Conservation (phyloP, 2,888 invertebrate genomes). For the Cotesia congregata region DNA sequence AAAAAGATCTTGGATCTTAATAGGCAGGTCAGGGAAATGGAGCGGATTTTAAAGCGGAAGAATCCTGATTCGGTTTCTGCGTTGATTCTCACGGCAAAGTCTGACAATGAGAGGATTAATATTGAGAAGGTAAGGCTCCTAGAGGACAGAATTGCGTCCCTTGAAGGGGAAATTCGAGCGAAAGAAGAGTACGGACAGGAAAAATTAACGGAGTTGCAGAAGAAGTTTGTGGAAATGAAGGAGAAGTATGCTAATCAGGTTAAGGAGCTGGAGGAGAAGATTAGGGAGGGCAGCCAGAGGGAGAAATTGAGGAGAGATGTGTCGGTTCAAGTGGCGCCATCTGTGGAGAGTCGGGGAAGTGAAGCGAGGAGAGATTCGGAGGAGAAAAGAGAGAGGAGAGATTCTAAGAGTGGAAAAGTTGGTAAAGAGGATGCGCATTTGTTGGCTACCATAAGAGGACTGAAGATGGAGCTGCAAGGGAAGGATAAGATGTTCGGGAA, state of each 20-base stretch:
- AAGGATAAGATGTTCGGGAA: constrained; percentile 82
- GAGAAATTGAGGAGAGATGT: constrained; percentile 56
- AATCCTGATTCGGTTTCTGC: constrained; percentile 89
- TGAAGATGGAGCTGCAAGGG: constrained; percentile 80
- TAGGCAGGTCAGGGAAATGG: constrained; percentile 87
- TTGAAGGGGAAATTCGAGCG: constrained; percentile 80
- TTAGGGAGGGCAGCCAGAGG: constrained; percentile 54
- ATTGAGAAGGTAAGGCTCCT: constrained; percentile 72
- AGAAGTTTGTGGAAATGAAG: constrained; percentile 83
- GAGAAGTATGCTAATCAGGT: constrained; percentile 80
- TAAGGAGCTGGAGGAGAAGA: constrained; percentile 59
- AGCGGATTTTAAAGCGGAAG: constrained; percentile 82
- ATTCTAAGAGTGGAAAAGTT: constrained; percentile 44
- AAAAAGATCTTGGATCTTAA: constrained; percentile 82
- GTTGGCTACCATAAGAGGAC: constrained; percentile 83
- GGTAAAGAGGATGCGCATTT: constrained; percentile 82
- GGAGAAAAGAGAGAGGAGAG: constrained; percentile 52
- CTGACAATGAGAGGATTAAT: constrained; percentile 62
- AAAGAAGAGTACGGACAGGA: constrained; percentile 81
- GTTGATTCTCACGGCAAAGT: constrained; percentile 73
- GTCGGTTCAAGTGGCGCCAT: constrained; percentile 61
- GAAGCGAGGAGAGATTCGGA: constrained; percentile 54
- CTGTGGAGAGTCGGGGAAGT: constrained; percentile 53
- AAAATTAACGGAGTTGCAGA: constrained; percentile 81
- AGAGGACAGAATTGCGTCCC: constrained; percentile 79